Conservation (phyloP, 2,888 invertebrate genomes). For the Aleiodes leptofemur region DNA sequence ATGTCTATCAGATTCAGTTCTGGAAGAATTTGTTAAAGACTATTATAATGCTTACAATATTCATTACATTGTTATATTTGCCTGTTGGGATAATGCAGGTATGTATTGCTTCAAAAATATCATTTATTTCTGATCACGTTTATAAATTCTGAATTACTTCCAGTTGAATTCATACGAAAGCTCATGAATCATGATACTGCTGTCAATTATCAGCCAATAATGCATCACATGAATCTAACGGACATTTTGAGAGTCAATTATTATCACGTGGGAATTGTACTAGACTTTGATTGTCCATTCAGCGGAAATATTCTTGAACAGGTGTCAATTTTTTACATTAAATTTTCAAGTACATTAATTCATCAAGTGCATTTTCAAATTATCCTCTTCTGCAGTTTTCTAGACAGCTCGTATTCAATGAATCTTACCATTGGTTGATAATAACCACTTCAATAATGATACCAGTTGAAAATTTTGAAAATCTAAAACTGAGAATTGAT, state of each 20-base stretch:
- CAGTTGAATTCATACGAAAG: slow-evolving; percentile 31
- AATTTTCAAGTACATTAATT: not conserved
- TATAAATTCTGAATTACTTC: not conserved
- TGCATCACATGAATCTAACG: slow-evolving; percentile 50
- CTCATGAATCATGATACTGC: slow-evolving; percentile 49
- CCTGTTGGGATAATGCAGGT: slow-evolving; percentile 33
- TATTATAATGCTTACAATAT: slow-evolving; percentile 23
- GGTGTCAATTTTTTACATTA: not conserved
- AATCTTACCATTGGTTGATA: slow-evolving; percentile 66
- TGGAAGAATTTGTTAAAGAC: slow-evolving; percentile 9
- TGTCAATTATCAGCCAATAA: slow-evolving; percentile 52
- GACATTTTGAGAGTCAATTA: slow-evolving; percentile 58
- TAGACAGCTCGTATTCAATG: slow-evolving; percentile 61
- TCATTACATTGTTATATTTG: slow-evolving; percentile 34
- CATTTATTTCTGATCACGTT: not conserved
- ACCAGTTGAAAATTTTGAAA: slow-evolving; percentile 50
- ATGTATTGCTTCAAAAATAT: not conserved
- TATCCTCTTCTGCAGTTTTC: slow-evolving; percentile 24
- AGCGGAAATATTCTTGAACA: slow-evolving; percentile 53
- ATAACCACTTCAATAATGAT: slow-evolving; percentile 52
- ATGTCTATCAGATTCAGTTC: not conserved
- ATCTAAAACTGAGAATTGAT: slow-evolving; percentile 62
- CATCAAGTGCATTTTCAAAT: not conserved
- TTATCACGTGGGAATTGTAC: slow-evolving; percentile 60
- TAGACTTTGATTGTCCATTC: slow-evolving; percentile 61